Evolutionary conservation across 2,113 vertebrate species (phyloP).

Genomic region (Dicentrarchus labrax): DNA sequence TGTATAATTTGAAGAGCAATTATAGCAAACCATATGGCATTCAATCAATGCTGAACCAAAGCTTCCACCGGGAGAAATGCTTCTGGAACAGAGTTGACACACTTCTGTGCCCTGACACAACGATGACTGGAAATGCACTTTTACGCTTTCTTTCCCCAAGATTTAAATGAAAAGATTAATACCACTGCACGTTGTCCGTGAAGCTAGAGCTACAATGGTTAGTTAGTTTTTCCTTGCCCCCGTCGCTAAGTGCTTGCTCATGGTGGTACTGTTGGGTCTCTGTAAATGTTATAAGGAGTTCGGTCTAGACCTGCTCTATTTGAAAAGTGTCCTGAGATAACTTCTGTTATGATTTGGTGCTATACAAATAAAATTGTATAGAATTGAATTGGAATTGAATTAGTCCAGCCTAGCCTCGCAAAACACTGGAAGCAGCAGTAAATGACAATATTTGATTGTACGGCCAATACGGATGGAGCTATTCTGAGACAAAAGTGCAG

Average conservation of each 20-base stretch:
- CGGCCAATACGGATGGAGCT: neutral
- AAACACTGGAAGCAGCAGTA: neutral
- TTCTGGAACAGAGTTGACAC: neutral
- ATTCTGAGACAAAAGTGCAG: neutral
- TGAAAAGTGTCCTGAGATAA: too few species aligned
- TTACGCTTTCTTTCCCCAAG: neutral
- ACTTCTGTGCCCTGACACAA: neutral
- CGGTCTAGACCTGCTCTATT: too few species aligned
- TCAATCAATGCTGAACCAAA: constrained; percentile 19
- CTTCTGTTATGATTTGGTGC: too few species aligned
- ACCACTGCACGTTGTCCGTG: neutral
- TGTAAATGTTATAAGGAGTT: too few species aligned
- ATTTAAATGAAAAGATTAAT: neutral
- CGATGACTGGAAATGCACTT: neutral
- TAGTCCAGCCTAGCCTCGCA: neutral
- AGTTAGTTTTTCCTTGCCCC: neutral
- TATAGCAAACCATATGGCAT: constrained; percentile 4
- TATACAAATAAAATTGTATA: too few species aligned
- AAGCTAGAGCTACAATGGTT: neutral
- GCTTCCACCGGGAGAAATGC: neutral
- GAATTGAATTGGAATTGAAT: too few species aligned
- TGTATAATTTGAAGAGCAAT: constrained; percentile 38
- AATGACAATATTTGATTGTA: neutral
- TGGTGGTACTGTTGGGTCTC: too few species aligned
- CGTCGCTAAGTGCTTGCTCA: too few species aligned